These are phyloP conservation scores for Peromyscus attwateri DNA, from an alignment of 2,797 vertebrate species.

Conservation along the genomic window DNA sequence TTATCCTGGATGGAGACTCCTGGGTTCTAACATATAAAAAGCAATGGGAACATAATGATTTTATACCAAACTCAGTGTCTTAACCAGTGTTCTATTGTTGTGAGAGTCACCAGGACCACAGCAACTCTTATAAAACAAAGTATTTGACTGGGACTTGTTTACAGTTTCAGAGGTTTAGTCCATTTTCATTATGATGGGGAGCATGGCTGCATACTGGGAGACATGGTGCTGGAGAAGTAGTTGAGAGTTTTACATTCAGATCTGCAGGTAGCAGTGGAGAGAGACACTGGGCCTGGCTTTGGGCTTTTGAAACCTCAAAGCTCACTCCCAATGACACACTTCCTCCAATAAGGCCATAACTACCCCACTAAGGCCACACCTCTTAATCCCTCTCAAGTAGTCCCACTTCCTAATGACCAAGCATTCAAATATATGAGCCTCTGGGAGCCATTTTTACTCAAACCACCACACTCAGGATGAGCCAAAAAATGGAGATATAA, in stretches of 20 bases:
- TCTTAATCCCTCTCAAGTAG: no score
- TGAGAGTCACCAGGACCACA: no score
- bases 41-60: neutral
- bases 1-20: neutral
- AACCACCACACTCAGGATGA: neutral
- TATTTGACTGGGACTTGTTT: neutral
- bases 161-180: neutral
- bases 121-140: neutral
- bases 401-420: neutral
- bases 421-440: neutral
- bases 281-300: neutral
- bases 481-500: neutral
- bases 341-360: neutral
- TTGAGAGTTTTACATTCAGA: neutral
- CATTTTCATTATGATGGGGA: neutral
- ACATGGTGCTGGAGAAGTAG: neutral
- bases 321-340: neutral
- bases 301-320: neutral
- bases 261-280: neutral
- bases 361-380: neutral
- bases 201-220: neutral
- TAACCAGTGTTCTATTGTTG: neutral
- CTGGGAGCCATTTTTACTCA: neutral
- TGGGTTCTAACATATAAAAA: neutral
- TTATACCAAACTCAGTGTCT: neutral